Evolutionary conservation across 2,797 vertebrate species (phyloP), one percentile per base, ranked within the genome.

Genomic region (Alosa sapidissima): DNA sequence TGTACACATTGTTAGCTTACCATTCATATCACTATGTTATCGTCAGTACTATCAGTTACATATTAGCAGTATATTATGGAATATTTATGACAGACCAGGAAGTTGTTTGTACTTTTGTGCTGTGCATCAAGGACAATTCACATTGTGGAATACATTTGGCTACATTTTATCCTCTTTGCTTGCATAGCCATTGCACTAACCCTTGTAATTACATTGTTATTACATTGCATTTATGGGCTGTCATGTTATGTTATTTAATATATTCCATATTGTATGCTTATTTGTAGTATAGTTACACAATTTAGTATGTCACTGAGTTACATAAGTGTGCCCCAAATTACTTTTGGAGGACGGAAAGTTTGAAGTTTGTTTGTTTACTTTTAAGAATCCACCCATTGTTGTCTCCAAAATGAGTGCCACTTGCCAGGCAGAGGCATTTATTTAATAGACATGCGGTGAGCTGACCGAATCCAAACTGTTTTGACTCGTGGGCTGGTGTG

Each of bases 351-450:
- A 14, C 68, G 41, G 33, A 36, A 41, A 75, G 68, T 75, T 75
- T 75, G 36, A 75, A 75, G 68, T 68, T 68, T 68, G 68, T 68
- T 68, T 68, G 62, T 68, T 68, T 68, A 68, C 62, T 68, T 11
- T 36, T 2, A 36, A 9, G 28, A 36, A 33, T 68, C 1, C 24
- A 33, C 28, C 62, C 68, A 41, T 75, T 75, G 68, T 75, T 75
- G 68, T 45, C 24, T 75, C 24, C 33, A 28, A 75, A 36, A 33
- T 75, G 68, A 75, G 6, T 75, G 68, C 16, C 68, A 45, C 68
- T 75, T 75, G 68, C 33, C 68, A 75, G 33, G 68, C 41, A 11
- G 41, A 75, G 68, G 68, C 68, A 75, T 16, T 75, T 75, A 75
- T 75, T 75, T 45, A 75, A 75, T 33, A 75, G 33, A 14, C 11